Percentiles rank a stretch among this genome's conserved stretches.
Evolutionary conservation across 2,888 invertebrate genomes (phyloP).

Genomic region (Loripinus fragilis): DNA sequence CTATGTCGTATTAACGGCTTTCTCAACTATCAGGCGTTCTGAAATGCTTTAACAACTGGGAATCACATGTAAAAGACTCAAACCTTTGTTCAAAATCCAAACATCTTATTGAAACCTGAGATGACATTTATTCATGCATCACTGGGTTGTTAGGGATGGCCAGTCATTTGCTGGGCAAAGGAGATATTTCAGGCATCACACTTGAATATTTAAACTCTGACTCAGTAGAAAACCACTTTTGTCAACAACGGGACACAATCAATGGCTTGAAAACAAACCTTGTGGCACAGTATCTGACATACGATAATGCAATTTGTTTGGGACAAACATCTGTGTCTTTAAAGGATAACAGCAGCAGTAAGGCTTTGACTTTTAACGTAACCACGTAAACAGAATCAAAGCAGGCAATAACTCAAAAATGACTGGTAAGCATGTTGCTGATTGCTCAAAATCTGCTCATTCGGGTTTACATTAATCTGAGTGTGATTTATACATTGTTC

Average conservation of each 20-base stretch:
- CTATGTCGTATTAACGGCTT: background rate
- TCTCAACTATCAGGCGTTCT: background rate
- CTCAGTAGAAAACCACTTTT: background rate
- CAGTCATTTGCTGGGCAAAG: background rate
- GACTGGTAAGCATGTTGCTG: too few species aligned
- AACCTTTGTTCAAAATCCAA: background rate
- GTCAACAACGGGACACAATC: slow-evolving; percentile 2
- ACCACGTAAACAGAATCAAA: too few species aligned
- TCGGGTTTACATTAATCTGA: too few species aligned
- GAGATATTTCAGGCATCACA: background rate
- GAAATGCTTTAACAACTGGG: background rate
- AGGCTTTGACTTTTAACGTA: background rate
- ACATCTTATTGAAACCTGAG: background rate
- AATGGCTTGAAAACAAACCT: background rate
- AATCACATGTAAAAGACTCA: background rate
- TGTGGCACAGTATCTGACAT: background rate
- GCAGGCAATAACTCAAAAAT: too few species aligned
- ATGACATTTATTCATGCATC: background rate
- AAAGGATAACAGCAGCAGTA: background rate
- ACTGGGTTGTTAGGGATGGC: background rate
- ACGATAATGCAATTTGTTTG: background rate
- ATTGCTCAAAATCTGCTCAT: too few species aligned
- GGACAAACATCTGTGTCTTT: background rate
- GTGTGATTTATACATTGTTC: too few species aligned
- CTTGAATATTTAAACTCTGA: background rate